A percentile compares a stretch with the other conserved stretches of the same genome.
Conservation (phyloP, 2,888 invertebrate species). For the Operophtera brumata region DNA sequence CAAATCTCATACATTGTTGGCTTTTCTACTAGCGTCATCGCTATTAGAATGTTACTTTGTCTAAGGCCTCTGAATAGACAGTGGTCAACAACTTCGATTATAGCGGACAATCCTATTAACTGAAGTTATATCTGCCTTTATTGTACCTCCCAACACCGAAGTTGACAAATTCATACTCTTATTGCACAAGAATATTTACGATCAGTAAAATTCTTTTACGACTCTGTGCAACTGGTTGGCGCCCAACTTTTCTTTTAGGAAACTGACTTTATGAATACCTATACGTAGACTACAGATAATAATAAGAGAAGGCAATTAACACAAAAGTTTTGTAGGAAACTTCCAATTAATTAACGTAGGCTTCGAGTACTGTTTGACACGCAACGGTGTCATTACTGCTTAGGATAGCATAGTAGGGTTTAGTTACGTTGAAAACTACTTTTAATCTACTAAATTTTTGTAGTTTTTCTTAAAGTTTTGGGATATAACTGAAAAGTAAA, state of each 20-base stretch:
- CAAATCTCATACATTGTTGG: too few species aligned
- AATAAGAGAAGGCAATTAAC: conserved; percentile 62
- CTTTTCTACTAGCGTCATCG: too few species aligned
- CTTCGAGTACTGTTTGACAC: conserved; percentile 57
- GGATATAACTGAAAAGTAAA: too few species aligned
- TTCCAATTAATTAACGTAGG: conserved; percentile 66
- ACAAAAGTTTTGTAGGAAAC: conserved; percentile 56
- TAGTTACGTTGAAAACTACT: background rate
- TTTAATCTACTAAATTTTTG: too few species aligned
- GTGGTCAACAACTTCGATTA: too few species aligned
- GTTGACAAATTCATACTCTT: conserved; percentile 4
- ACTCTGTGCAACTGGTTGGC: conserved; percentile 13
- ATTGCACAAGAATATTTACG: conserved; percentile 9
- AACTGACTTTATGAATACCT: conserved; percentile 8
- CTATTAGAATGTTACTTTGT: too few species aligned
- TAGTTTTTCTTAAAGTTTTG: too few species aligned
- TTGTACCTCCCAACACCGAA: background rate
- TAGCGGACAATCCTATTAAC: background rate
- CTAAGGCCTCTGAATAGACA: background rate
- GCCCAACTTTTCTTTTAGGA: conserved; percentile 9
- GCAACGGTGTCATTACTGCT: conserved; percentile 41
- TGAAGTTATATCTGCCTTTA: background rate
- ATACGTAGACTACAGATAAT: too few species aligned
- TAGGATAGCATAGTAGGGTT: background rate
- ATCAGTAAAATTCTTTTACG: conserved; percentile 14